Percentiles rank a stretch among this genome's conserved stretches.
Conservation (phyloP, 2,888 invertebrate species). For the Urechis unicinctus region DNA sequence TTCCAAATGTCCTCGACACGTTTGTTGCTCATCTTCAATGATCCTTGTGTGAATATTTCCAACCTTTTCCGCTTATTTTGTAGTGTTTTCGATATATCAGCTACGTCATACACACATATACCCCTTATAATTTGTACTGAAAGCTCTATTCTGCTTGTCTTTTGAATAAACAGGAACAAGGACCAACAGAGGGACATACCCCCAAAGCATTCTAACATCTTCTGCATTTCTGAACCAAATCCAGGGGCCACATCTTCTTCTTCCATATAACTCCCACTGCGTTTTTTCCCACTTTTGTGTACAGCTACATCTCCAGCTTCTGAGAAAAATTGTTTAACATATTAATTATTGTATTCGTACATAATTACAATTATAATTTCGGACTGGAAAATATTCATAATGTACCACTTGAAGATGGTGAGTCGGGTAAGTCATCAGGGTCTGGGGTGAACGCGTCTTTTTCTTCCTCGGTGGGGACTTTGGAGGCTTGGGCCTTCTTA, state of each 20-base stretch:
- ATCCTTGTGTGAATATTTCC: constrained; percentile 37
- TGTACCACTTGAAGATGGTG: no score
- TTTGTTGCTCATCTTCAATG: constrained; percentile 37
- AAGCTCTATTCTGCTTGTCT: background rate
- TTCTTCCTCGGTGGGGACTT: no score
- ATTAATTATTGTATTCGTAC: no score
- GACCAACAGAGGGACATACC: constrained; percentile 24
- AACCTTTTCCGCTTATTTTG: constrained; percentile 36
- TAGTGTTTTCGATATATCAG: constrained; percentile 38
- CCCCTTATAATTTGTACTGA: background rate
- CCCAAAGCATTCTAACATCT: constrained; percentile 42
- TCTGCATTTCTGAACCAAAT: constrained; percentile 31
- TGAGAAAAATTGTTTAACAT: no score
- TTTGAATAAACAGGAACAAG: background rate
- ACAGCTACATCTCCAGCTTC: no score
- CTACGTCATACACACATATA: constrained; percentile 20
- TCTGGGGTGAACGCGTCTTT: no score
- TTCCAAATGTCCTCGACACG: constrained; percentile 44
- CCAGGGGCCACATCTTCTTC: constrained; percentile 4
- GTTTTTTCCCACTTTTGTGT: no score
- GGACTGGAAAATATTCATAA: no score
- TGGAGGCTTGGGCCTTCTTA: no score
- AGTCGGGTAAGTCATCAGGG: no score
- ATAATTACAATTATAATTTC: no score
- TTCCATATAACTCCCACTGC: no score